These are phyloP conservation scores for Ectropis crepuscularia DNA, from an alignment of 2,888 invertebrate species.

Conservation along the genomic window DNA sequence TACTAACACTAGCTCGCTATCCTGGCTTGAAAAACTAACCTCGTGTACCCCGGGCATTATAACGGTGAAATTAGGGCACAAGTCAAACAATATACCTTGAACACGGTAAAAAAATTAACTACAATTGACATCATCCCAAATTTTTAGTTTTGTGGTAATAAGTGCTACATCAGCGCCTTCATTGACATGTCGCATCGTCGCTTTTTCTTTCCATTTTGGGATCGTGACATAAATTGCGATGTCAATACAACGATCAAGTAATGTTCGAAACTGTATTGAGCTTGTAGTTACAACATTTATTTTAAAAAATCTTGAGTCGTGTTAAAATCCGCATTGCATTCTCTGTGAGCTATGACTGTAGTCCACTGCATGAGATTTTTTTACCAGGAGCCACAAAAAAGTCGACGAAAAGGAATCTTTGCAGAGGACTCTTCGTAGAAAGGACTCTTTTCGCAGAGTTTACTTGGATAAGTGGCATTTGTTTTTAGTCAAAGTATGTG, in stretches of 20 bases:
- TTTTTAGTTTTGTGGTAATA: too few relatives aligned
- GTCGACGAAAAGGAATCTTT: too few relatives aligned
- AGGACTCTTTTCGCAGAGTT: too few relatives aligned
- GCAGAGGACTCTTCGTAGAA: too few relatives aligned
- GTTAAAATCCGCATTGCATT: constrained; percentile 32
- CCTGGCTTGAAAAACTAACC: too few relatives aligned
- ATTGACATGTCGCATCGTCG: neutral
- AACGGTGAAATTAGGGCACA: constrained; percentile 1
- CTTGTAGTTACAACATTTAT: constrained; percentile 18
- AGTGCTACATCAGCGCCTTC: neutral
- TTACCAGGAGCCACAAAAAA: neutral
- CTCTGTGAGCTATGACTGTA: neutral
- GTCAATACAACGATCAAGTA: constrained; percentile 13
- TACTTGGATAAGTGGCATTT: too few relatives aligned
- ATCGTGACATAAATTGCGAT: constrained; percentile 10
- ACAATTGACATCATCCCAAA: too few relatives aligned
- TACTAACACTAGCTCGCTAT: too few relatives aligned
- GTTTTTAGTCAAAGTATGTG: too few relatives aligned
- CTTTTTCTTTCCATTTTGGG: constrained; percentile 12
- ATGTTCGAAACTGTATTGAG: constrained; percentile 27
- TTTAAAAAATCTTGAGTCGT: constrained; percentile 17
- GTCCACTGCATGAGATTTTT: constrained; percentile 8
- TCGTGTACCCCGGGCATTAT: too few relatives aligned
- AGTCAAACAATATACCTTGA: neutral
- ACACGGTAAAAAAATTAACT: too few relatives aligned